A percentile compares a stretch with the other conserved stretches of the same genome.
These are phyloP conservation scores for Anniella stebbinsi DNA, from an alignment of 2,797 vertebrate species.

Conservation along the genomic window DNA sequence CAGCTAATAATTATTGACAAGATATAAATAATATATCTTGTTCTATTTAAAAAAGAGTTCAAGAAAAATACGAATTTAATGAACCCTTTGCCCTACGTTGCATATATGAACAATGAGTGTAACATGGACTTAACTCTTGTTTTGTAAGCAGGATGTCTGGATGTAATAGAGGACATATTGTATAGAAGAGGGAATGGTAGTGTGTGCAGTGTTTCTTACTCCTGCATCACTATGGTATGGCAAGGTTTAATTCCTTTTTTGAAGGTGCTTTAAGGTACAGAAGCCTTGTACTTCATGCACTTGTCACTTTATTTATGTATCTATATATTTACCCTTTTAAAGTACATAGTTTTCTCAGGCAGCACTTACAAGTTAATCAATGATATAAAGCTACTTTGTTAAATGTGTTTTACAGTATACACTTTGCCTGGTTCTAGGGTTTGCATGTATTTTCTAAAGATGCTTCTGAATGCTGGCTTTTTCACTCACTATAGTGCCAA, in stretches of 20 bases:
- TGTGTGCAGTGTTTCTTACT: background rate
- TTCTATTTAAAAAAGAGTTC: slow-evolving; percentile 20
- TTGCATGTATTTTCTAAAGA: background rate
- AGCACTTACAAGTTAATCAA: background rate
- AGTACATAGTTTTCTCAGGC: background rate
- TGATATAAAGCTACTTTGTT: background rate
- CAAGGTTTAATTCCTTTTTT: background rate
- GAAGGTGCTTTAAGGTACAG: background rate
- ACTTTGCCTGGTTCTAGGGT: background rate
- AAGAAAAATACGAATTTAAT: background rate
- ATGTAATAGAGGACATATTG: background rate
- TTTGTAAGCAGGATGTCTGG: background rate
- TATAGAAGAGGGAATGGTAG: background rate
- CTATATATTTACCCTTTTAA: background rate
- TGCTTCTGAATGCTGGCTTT: background rate
- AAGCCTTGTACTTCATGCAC: background rate
- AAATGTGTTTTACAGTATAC: background rate
- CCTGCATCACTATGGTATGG: background rate
- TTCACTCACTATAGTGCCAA: background rate
- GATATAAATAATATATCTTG: slow-evolving; percentile 29
- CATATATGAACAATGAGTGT: background rate
- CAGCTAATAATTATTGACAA: background rate
- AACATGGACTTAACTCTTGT: background rate
- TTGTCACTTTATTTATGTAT: background rate
- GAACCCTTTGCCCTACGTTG: background rate